These are phyloP conservation scores for Vireo griseus DNA, from an alignment of 2,797 vertebrate genomes.

Conservation along the genomic window DNA sequence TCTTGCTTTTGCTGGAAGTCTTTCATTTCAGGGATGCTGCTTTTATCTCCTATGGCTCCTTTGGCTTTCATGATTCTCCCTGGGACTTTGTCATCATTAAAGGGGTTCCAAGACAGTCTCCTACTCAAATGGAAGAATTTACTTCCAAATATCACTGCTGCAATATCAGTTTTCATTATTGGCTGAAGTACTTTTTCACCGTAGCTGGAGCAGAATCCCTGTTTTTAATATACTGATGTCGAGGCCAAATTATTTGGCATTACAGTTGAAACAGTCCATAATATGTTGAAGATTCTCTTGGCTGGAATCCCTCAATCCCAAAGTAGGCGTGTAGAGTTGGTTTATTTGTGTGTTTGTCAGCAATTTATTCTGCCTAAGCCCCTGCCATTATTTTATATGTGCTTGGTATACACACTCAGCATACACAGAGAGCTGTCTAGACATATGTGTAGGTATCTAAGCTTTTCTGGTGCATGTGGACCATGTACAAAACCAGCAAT, in stretches of 20 bases:
- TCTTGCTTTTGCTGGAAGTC: neutral
- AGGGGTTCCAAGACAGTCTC: neutral
- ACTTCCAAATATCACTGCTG: neutral
- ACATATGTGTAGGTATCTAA: neutral
- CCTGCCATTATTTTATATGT: neutral
- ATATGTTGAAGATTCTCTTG: neutral
- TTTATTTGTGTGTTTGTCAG: neutral
- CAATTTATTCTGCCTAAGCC: neutral
- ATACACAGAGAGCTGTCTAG: neutral
- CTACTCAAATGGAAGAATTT: neutral
- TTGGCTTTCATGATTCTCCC: neutral
- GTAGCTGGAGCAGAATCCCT: neutral
- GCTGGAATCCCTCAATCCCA: neutral
- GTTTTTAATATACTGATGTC: neutral
- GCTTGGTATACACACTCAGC: neutral
- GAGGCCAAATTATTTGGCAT: conserved; percentile 22
- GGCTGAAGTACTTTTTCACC: neutral
- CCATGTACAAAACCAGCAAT: fast-evolving
- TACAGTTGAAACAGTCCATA: neutral
- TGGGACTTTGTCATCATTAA: neutral
- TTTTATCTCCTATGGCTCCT: neutral
- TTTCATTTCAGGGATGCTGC: neutral
- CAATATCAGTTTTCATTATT: neutral
- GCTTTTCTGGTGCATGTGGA: neutral
- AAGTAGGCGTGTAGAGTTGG: neutral